These are phyloP conservation scores for Anthonomus grandis DNA, from an alignment of 1,140 invertebrate species.

Conservation along the genomic window DNA sequence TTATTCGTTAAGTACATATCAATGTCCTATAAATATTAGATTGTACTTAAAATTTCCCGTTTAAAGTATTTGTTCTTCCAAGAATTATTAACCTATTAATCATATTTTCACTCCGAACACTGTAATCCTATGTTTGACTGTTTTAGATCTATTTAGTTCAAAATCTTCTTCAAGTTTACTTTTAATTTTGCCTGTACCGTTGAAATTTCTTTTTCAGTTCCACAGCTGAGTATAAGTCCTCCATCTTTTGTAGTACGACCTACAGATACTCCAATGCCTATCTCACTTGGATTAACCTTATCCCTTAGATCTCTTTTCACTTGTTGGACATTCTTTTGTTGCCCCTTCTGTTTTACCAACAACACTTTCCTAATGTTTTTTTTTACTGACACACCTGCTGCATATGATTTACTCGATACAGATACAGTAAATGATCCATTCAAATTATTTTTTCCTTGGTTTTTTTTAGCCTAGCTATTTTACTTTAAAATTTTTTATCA, in stretches of 20 bases:
- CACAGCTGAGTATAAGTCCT: slow-evolving; percentile 5
- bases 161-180: neutral
- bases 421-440: too few relatives aligned
- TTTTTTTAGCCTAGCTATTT: too few relatives aligned
- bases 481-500: too few relatives aligned
- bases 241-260: slow-evolving; percentile 6
- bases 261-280: neutral
- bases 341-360: neutral
- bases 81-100: neutral
- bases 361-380: too few relatives aligned
- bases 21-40: neutral
- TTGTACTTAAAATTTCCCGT: neutral
- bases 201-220: neutral
- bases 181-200: too few relatives aligned
- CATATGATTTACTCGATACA: too few relatives aligned
- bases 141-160: slow-evolving; percentile 1
- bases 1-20: slow-evolving; percentile 1
- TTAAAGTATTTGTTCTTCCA: slow-evolving; percentile 2
- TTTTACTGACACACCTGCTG: too few relatives aligned
- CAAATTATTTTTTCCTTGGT: too few relatives aligned
- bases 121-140: slow-evolving; percentile 1
- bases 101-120: slow-evolving; percentile 5
- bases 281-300: neutral
- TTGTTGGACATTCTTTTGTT: neutral
- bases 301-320: neutral